Evolutionary conservation across 2,888 invertebrate genomes (phyloP).

Genomic region (Phaonia tiefii): DNA sequence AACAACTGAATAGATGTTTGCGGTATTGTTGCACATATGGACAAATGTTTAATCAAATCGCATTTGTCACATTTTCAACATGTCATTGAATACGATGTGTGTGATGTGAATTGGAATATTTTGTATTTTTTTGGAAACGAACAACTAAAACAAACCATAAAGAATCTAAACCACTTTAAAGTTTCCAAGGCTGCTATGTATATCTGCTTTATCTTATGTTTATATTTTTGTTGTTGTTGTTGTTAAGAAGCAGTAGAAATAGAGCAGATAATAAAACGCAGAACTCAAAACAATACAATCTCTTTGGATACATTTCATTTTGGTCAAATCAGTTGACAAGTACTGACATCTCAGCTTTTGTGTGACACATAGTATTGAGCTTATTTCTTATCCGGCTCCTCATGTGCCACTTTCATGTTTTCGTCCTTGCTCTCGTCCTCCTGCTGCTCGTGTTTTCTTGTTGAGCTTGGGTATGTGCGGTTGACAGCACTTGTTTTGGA

Average conservation of each 20-base stretch:
- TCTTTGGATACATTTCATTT: slow-evolving; percentile 70
- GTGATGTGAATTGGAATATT: neutral
- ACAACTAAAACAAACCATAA: neutral
- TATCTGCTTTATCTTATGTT: neutral
- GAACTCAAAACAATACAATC: slow-evolving; percentile 36
- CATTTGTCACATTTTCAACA: too few species aligned
- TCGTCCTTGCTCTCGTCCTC: slow-evolving; percentile 35
- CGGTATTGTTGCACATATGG: too few species aligned
- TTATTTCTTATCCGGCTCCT: slow-evolving; percentile 27
- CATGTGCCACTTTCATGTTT: slow-evolving; percentile 24
- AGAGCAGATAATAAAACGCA: too few species aligned
- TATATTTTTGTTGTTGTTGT: too few species aligned
- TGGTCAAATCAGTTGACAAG: slow-evolving; percentile 76
- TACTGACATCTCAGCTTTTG: slow-evolving; percentile 68
- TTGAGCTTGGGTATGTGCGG: neutral
- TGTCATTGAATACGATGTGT: neutral
- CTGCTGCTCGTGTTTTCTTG: neutral
- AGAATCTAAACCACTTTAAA: neutral
- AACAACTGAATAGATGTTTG: too few species aligned
- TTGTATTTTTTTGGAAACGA: neutral
- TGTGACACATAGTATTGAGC: slow-evolving; percentile 47
- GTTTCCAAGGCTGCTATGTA: neutral
- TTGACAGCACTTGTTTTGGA: slow-evolving; percentile 1
- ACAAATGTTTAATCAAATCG: too few species aligned
- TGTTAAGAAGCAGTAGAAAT: too few species aligned